phyloP scores from a whole-genome alignment of 1,140 invertebrate species.

The Drosophila arawakana region DNA sequence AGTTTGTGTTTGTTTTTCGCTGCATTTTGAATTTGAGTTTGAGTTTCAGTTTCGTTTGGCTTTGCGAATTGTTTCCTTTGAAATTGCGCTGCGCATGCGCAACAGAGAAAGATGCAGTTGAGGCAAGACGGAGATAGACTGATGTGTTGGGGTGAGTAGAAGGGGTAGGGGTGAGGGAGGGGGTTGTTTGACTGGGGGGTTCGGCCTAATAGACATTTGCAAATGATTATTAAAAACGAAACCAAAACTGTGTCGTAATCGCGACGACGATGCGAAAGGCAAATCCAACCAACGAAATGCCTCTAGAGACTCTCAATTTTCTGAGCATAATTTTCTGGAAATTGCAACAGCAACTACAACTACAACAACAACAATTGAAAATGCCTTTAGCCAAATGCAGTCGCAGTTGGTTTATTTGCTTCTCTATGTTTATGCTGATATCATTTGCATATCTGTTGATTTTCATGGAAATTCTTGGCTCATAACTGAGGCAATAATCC shows the following conservation, averaged over 20 bases:
- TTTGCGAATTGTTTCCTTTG: conserved; percentile 53
- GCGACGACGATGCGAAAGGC: conserved; percentile 60
- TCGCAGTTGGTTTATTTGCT: conserved; percentile 42
- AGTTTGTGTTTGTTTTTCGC: conserved; percentile 20
- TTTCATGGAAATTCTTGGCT: conserved; percentile 54
- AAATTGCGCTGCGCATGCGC: conserved; percentile 57
- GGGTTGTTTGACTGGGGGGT: conserved; percentile 22
- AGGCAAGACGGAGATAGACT: neutral
- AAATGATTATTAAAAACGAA: conserved; percentile 75
- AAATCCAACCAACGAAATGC: conserved; percentile 35
- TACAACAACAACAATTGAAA: conserved; percentile 23
- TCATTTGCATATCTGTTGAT: conserved; percentile 59
- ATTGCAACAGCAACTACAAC: conserved; percentile 40
- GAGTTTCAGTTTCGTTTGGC: conserved; percentile 38
- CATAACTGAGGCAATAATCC: conserved; percentile 35
- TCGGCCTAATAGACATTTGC: conserved; percentile 60
- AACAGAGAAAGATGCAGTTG: conserved; percentile 1
- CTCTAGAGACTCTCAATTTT: conserved; percentile 58
- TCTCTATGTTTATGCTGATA: conserved; percentile 38
- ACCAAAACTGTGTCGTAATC: conserved; percentile 70
- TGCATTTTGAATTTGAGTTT: conserved; percentile 24
- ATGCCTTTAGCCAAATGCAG: conserved; percentile 47
- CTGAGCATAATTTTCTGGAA: conserved; percentile 67
- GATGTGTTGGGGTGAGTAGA: neutral
- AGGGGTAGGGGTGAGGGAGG: neutral